Percentiles rank a stretch among this genome's conserved stretches.
Evolutionary conservation across 2,888 invertebrate genomes (phyloP).

Genomic region (Volucella bombylans): DNA sequence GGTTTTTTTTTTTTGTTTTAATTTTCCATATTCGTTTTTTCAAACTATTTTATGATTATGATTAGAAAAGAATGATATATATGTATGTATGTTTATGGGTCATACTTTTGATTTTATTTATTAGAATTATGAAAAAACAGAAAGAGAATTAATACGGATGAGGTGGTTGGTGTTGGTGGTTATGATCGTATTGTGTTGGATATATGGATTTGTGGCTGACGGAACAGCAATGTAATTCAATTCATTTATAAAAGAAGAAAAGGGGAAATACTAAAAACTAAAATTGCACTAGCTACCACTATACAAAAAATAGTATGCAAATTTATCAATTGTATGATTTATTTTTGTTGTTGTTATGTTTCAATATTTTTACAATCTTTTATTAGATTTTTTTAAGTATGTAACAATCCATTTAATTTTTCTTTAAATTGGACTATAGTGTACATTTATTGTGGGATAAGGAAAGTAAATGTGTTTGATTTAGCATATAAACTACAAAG

Average conservation of each 20-base stretch:
- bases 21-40: slow-evolving; percentile 3
- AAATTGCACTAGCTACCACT: slow-evolving; percentile 82
- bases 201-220: slow-evolving; percentile 11
- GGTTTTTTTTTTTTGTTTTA: slow-evolving; percentile 40
- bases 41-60: slow-evolving; percentile 23
- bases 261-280: slow-evolving; percentile 77
- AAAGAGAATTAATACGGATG: slow-evolving; percentile 10
- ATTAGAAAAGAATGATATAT: not conserved
- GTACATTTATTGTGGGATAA: too few relatives aligned
- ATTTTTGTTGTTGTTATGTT: slow-evolving; percentile 21
- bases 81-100: not conserved
- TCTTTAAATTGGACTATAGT: not conserved
- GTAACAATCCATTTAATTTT: slow-evolving; percentile 7
- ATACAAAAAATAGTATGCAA: slow-evolving; percentile 77
- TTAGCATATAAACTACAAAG: too few relatives aligned
- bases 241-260: slow-evolving; percentile 12
- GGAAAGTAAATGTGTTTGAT: too few relatives aligned
- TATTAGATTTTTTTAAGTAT: slow-evolving; percentile 21
- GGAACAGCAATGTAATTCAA: slow-evolving; percentile 37
- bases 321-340: slow-evolving; percentile 33
- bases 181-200: not conserved
- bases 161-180: slow-evolving; percentile 3
- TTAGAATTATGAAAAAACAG: not conserved
- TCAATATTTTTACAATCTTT: slow-evolving; percentile 2
- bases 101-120: not conserved